phyloP scores from a whole-genome alignment of 2,797 vertebrate species.

The Antrozous pallidus region DNA sequence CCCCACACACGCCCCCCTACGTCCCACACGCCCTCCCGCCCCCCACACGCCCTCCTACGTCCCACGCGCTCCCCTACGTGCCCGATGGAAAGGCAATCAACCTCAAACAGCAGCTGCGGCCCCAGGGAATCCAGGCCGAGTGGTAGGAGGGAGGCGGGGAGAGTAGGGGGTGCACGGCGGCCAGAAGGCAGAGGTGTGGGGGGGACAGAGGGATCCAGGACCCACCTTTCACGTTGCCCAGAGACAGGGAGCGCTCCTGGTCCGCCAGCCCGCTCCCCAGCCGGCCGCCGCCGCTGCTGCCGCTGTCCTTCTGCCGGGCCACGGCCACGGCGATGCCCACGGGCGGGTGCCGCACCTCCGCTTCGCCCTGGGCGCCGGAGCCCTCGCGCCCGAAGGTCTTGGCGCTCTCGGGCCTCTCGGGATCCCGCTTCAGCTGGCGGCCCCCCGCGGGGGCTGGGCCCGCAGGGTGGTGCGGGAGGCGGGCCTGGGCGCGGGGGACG shows the following conservation, averaged over 20 bases:
- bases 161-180: accelerated
- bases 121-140: not conserved
- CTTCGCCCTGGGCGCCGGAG: constrained; percentile 88
- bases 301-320: constrained; percentile 94
- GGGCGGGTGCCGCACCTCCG: constrained; percentile 94
- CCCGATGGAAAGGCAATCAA: not conserved
- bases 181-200: accelerated
- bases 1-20: too few species aligned
- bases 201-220: not conserved
- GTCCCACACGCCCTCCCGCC: too few species aligned
- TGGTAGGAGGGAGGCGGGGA: accelerated
- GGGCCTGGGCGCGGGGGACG: constrained; percentile 78
- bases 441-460: constrained; percentile 48
- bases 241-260: constrained; percentile 87
- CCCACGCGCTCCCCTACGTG: accelerated
- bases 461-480: constrained; percentile 85
- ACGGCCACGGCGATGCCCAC: constrained; percentile 97
- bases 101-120: not conserved
- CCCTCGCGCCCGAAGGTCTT: constrained; percentile 93
- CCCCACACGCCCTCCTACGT: too few species aligned
- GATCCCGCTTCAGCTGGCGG: constrained; percentile 92
- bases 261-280: constrained; percentile 85
- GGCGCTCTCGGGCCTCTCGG: constrained; percentile 93
- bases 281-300: constrained; percentile 82
- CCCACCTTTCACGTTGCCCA: constrained; percentile 91